Percentiles rank a stretch among this genome's conserved stretches.
Evolutionary conservation across 92 coral and sea anemone genomes (phyloP).

Genomic region (Pocillopora grandis): DNA sequence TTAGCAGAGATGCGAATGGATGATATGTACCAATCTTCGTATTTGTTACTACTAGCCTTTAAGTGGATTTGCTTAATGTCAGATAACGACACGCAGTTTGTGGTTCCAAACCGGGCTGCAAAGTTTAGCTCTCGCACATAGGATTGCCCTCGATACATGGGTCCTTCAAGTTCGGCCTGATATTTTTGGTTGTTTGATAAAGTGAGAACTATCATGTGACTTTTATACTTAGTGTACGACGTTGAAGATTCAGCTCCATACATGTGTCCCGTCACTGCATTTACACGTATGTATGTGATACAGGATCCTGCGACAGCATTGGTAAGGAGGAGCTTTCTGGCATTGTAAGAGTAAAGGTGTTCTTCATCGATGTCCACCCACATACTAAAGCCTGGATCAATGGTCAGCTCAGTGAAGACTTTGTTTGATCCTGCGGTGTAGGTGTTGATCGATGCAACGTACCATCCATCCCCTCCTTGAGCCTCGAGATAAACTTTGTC

Average conservation of each 20-base stretch:
- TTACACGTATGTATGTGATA: conserved; percentile 26
- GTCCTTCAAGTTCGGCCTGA: conserved; percentile 36
- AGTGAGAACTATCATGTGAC: conserved; percentile 19
- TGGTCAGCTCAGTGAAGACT: conserved; percentile 10
- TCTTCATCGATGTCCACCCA: background rate
- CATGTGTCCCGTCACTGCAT: conserved; percentile 21
- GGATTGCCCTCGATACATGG: conserved; percentile 10
- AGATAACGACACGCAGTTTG: conserved; percentile 26
- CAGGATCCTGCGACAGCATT: too few relatives aligned
- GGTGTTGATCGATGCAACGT: conserved; percentile 25
- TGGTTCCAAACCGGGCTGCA: conserved; percentile 17
- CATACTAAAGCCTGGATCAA: too few relatives aligned
- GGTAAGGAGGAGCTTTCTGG: conserved; percentile 27
- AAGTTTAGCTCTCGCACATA: conserved; percentile 30
- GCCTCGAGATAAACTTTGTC: conserved; percentile 31
- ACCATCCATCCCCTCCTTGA: conserved; percentile 27
- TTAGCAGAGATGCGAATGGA: conserved; percentile 29
- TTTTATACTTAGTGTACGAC: background rate
- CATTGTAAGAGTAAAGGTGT: background rate
- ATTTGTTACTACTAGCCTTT: background rate
- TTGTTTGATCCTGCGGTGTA: conserved; percentile 6
- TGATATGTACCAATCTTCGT: conserved; percentile 33
- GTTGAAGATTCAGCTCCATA: background rate
- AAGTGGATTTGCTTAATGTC: conserved; percentile 12
- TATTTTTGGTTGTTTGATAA: conserved; percentile 17